Evolutionary conservation across 2,797 vertebrate genomes (phyloP), one percentile per base, ranked within the genome.

Genomic region (Sebastes kiyomatsui): DNA sequence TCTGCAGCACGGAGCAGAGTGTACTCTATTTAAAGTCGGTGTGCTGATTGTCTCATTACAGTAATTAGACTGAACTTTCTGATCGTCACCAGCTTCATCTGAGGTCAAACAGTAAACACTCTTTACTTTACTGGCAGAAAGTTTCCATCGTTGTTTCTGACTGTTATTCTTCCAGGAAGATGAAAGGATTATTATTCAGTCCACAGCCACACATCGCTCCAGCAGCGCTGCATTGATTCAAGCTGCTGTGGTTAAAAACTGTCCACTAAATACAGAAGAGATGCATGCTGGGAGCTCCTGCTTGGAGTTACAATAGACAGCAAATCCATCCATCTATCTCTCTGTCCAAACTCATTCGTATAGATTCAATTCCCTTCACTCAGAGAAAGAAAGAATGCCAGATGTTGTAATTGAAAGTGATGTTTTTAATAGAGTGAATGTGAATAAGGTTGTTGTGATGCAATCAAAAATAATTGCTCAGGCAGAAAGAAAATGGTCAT

Each of bases 201-300:
- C 33, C 67, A 78, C 61, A 59, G 25, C 28, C 49, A 60, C 77
- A 66, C 52, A 18, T 27, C 68, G 42, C 22, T 79, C 13, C 77
- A 64, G 56, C 42, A 79, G 65, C 1, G 18, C 35, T 64, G 23
- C 32, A 38, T 32, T 71, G 70, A 80, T 58, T 23, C 14, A 66
- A 60, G 62, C 74, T 23, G 72, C 25, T 49, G 32, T 60, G 25
- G 55, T 70, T 62, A 49, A 59, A 64, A 78, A 42, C 1, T 33
- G 25, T 42, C 20, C 27, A 25, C 28, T 4, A 67, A 72, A 58
- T 18, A 30, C 6, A 10, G 33, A 73, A 59, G 13, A 14, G n/a
- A 58, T 49, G 49, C 76, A 46, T 67, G n/a, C 18, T 52, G 54
- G 59, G 12, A 49, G 27, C 46, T 68, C 75, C 49, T 55, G 55